Conservation (phyloP, 2,797 vertebrate species). For the Adelosebastes latens region DNA sequence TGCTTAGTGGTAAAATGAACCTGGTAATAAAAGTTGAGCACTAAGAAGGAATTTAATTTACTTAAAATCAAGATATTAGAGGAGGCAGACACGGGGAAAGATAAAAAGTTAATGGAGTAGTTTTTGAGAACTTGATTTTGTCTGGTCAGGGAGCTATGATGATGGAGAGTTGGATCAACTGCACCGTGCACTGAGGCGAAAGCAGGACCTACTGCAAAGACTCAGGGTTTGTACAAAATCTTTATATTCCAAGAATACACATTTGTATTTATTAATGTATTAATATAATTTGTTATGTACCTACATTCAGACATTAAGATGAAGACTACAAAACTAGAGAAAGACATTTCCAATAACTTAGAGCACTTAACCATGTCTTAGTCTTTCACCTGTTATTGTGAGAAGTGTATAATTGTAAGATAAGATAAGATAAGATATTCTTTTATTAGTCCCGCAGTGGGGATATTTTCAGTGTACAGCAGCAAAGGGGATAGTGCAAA, state of each 20-base stretch:
- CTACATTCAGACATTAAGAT: not conserved
- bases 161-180: conserved; percentile 72
- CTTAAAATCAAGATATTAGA: not conserved
- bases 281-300: not conserved
- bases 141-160: conserved; percentile 74
- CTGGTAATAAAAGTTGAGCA: not conserved
- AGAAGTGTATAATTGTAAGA: not conserved
- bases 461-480: too few species aligned
- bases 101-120: not conserved
- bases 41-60: not conserved
- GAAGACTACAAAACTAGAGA: not conserved
- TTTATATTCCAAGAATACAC: not conserved
- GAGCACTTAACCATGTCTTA: not conserved
- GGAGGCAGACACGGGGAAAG: not conserved
- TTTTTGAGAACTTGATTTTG: not conserved
- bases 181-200: conserved; percentile 81
- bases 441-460: too few species aligned
- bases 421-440: too few species aligned
- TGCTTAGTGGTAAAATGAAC: not conserved
- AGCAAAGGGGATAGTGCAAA: too few species aligned
- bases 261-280: not conserved
- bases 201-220: conserved; percentile 83
- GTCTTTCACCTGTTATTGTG: not conserved
- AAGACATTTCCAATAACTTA: not conserved
- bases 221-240: conserved; percentile 80